Evolutionary conservation across 2,797 vertebrate genomes (phyloP).

Genomic region (Cercopithecus diana): DNA sequence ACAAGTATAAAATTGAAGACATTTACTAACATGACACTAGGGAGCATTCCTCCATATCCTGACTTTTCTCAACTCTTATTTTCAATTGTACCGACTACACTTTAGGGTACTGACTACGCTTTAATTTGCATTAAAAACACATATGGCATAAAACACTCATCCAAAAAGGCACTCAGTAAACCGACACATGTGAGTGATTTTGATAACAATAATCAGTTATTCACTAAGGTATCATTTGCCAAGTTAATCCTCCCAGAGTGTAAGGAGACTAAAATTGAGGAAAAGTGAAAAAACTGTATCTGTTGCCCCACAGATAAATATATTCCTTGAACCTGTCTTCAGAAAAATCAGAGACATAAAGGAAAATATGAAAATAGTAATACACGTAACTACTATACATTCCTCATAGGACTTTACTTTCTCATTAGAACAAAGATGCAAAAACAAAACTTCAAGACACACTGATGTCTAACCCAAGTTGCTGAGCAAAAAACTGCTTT

Average conservation of each 20-base stretch:
- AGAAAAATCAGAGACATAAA: background rate
- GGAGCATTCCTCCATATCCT: background rate
- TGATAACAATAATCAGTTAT: background rate
- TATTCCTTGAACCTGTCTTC: background rate
- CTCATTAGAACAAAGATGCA: background rate
- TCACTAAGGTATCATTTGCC: background rate
- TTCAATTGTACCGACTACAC: background rate
- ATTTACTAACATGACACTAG: background rate
- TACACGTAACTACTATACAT: background rate
- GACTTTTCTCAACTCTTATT: background rate
- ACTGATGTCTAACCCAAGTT: background rate
- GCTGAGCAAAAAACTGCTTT: background rate
- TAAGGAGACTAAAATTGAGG: background rate
- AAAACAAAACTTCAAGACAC: background rate
- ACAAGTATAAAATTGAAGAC: background rate
- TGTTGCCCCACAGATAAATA: background rate
- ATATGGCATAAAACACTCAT: background rate
- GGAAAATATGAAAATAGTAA: background rate
- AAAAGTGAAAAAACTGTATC: background rate
- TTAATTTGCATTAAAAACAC: background rate
- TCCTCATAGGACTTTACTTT: background rate
- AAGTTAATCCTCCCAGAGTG: background rate
- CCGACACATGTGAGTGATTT: background rate
- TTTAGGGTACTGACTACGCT: background rate
- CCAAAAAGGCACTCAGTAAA: background rate